Percentiles rank a stretch among this genome's conserved stretches.
Conservation (phyloP, 2,888 invertebrate genomes). For the Cheilosia urbana region DNA sequence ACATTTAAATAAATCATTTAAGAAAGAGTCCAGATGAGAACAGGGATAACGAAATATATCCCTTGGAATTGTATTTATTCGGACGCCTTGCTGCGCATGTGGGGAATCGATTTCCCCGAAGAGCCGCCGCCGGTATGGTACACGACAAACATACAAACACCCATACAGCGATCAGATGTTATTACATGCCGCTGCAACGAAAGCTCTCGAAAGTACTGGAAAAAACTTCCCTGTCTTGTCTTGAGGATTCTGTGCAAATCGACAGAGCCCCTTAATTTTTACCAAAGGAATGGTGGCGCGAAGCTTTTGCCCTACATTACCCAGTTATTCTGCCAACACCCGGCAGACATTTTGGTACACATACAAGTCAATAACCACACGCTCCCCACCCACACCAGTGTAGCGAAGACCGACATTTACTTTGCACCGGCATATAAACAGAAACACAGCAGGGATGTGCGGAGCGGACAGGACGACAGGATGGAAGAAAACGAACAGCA, state of each 20-base stretch:
- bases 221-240: slow-evolving; percentile 19
- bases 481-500: slow-evolving; percentile 25
- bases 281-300: slow-evolving; percentile 26
- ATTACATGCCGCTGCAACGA: slow-evolving; percentile 50
- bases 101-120: slow-evolving; percentile 57
- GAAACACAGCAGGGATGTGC: not conserved
- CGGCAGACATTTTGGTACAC: slow-evolving; percentile 62
- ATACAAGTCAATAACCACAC: not conserved
- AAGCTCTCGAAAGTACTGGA: slow-evolving; percentile 38
- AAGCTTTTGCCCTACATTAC: slow-evolving; percentile 66
- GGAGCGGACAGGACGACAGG: not conserved
- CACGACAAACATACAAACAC: slow-evolving; percentile 22
- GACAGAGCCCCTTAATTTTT: not conserved
- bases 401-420: slow-evolving; percentile 22
- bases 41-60: not conserved
- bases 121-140: slow-evolving; percentile 14
- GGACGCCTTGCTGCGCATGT: slow-evolving; percentile 38
- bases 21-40: not conserved
- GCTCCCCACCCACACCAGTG: not conserved
- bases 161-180: slow-evolving; percentile 53
- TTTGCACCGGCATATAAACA: slow-evolving; percentile 36
- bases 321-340: slow-evolving; percentile 39
- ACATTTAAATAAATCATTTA: slow-evolving; percentile 1
- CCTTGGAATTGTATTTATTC: not conserved
- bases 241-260: slow-evolving; percentile 22